Percentiles rank a stretch among this genome's conserved stretches.
phyloP scores from a whole-genome alignment of 2,797 vertebrate genomes.

The Loris lydekkerianus region DNA sequence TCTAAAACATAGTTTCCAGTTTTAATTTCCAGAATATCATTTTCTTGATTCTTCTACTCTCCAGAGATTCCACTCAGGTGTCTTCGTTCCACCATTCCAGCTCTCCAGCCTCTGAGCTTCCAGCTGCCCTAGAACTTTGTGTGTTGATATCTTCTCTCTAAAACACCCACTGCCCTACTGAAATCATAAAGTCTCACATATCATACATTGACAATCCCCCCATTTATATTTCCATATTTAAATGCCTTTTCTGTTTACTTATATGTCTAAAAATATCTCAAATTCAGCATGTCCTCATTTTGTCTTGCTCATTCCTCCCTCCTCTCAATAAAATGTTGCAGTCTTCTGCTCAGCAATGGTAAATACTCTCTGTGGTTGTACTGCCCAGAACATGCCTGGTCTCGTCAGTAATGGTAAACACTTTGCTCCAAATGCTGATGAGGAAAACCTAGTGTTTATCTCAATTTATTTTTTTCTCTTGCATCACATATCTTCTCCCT shows the following conservation, averaged over 20 bases:
- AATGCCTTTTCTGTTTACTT: neutral
- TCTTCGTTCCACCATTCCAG: neutral
- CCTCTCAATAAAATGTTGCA: neutral
- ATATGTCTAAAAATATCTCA: neutral
- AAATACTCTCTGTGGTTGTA: neutral
- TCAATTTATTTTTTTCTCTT: neutral
- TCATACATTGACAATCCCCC: neutral
- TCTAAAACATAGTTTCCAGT: neutral
- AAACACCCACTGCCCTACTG: neutral
- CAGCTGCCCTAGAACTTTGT: neutral
- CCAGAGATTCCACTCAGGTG: neutral
- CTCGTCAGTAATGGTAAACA: neutral
- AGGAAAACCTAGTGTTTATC: neutral
- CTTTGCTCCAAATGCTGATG: neutral
- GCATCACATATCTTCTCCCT: neutral
- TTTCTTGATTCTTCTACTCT: neutral
- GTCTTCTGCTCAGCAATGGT: neutral
- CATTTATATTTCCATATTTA: neutral
- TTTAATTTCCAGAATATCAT: neutral
- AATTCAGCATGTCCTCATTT: neutral
- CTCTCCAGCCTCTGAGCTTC: neutral
- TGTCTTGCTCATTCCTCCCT: neutral
- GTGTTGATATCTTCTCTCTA: neutral
- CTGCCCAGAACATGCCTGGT: neutral
- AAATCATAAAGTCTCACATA: neutral